A percentile compares a stretch with the other conserved stretches of the same genome.
These are phyloP conservation scores for Thalassaphorura encarpata DNA, from an alignment of 1,140 invertebrate genomes.

Conservation along the genomic window DNA sequence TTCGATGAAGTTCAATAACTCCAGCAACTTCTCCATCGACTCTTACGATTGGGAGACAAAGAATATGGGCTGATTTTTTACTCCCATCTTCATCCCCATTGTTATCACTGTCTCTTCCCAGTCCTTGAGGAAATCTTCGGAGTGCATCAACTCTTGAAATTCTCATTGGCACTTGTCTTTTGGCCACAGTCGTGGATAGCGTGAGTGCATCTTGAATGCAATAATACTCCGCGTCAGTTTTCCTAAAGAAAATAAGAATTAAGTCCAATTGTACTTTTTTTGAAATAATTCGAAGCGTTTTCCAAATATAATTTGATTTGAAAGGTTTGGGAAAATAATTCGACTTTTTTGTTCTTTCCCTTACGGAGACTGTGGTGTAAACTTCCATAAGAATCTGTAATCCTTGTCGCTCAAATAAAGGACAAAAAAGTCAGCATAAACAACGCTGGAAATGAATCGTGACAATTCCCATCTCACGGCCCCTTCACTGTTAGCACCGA, in stretches of 20 bases:
- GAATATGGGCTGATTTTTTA: conserved; percentile 36
- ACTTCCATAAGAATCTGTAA: not conserved
- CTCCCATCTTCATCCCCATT: not conserved
- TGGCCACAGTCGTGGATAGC: not conserved
- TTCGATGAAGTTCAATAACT: conserved; percentile 43
- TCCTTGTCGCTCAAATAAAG: not conserved
- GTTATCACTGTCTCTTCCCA: not conserved
- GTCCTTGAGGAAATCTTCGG: not conserved
- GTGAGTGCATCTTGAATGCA: not conserved
- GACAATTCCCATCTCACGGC: conserved; percentile 48
- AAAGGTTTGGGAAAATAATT: no score
- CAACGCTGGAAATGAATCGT: conserved; percentile 48
- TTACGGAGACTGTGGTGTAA: not conserved
- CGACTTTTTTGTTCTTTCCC: not conserved
- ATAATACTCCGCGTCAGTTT: not conserved
- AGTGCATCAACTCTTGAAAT: not conserved
- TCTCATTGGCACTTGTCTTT: not conserved
- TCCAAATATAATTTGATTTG: no score
- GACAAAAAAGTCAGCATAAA: conserved; percentile 3
- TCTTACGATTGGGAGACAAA: conserved; percentile 46
- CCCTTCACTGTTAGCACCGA: conserved; percentile 7
- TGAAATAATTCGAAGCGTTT: no score
- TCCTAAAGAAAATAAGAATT: not conserved
- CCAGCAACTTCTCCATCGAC: conserved; percentile 47
- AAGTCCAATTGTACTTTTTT: no score